Percentiles rank a stretch among this genome's conserved stretches.
These are phyloP conservation scores for Drosophila repletoides DNA, from an alignment of 1,140 invertebrate species.

Conservation along the genomic window DNA sequence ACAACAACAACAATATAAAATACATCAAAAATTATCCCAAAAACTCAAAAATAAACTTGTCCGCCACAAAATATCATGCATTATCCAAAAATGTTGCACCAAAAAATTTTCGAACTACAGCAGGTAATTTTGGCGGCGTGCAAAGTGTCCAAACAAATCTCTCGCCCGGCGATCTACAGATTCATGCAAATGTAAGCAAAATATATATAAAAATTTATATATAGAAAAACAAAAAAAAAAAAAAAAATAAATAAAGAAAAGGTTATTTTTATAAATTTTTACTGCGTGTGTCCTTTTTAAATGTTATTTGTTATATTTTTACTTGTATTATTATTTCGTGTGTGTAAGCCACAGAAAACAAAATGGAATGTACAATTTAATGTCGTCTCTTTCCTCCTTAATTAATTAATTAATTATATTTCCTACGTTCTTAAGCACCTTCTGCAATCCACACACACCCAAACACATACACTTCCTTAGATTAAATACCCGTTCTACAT, in stretches of 20 bases:
- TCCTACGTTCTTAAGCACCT: constrained; percentile 53
- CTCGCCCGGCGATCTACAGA: constrained; percentile 81
- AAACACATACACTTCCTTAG: too few species aligned
- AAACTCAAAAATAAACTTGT: constrained; percentile 20
- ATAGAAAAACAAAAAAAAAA: constrained; percentile 28
- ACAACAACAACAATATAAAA: constrained; percentile 1
- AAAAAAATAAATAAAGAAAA: constrained; percentile 41
- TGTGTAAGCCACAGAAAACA: not conserved
- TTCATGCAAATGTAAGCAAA: constrained; percentile 82
- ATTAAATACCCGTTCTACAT: constrained; percentile 42
- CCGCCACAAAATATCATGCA: constrained; percentile 29
- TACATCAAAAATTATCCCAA: constrained; percentile 3
- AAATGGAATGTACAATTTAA: constrained; percentile 51
- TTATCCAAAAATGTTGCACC: constrained; percentile 13
- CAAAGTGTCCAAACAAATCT: constrained; percentile 70
- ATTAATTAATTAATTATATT: constrained; percentile 44
- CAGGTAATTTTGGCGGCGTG: constrained; percentile 80
- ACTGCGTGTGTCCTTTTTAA: constrained; percentile 54
- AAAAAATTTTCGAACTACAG: constrained; percentile 47
- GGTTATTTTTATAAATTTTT: constrained; percentile 38
- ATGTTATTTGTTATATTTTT: constrained; percentile 48
- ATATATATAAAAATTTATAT: constrained; percentile 25
- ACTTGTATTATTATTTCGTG: constrained; percentile 21
- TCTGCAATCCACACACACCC: constrained; percentile 26
- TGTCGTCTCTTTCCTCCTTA: constrained; percentile 53